These are phyloP conservation scores for Microtus pennsylvanicus DNA, from an alignment of 2,113 vertebrate genomes.

Conservation along the genomic window DNA sequence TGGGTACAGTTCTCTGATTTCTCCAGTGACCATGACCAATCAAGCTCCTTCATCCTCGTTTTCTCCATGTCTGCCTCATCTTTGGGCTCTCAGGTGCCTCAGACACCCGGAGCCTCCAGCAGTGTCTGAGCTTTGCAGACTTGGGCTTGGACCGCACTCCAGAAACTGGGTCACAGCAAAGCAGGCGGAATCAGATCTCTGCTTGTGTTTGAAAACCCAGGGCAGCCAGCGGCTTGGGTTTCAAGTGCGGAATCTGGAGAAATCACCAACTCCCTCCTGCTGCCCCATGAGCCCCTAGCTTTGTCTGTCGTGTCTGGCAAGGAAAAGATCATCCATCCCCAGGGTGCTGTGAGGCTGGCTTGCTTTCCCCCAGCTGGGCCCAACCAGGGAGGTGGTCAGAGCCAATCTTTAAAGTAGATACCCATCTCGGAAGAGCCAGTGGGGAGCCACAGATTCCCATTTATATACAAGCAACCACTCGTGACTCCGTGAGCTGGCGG, in stretches of 20 bases:
- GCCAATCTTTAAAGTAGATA: neutral
- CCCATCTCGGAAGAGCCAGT: neutral
- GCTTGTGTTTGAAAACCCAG: constrained; percentile 10
- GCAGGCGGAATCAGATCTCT: constrained; percentile 25
- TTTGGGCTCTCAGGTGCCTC: too few species aligned
- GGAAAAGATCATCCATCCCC: neutral
- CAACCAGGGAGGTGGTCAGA: neutral
- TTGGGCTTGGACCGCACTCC: neutral
- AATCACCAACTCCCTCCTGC: neutral
- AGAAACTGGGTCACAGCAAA: constrained; percentile 51
- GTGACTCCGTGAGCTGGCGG: neutral
- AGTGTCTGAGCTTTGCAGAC: neutral
- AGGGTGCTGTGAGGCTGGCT: neutral
- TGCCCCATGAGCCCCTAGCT: neutral
- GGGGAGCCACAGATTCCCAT: neutral
- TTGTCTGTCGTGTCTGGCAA: neutral
- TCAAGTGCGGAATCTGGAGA: constrained; percentile 31
- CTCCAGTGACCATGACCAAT: rapidly evolving
- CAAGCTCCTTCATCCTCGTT: neutral
- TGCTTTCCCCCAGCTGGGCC: neutral
- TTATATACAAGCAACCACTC: neutral
- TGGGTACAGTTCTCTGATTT: neutral
- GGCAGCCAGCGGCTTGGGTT: constrained; percentile 44
- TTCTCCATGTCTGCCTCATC: neutral
- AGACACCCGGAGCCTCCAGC: neutral